Percentiles rank a stretch among this genome's conserved stretches.
phyloP scores from a whole-genome alignment of 2,888 invertebrate species.

The Leptinotarsa tumamoca region DNA sequence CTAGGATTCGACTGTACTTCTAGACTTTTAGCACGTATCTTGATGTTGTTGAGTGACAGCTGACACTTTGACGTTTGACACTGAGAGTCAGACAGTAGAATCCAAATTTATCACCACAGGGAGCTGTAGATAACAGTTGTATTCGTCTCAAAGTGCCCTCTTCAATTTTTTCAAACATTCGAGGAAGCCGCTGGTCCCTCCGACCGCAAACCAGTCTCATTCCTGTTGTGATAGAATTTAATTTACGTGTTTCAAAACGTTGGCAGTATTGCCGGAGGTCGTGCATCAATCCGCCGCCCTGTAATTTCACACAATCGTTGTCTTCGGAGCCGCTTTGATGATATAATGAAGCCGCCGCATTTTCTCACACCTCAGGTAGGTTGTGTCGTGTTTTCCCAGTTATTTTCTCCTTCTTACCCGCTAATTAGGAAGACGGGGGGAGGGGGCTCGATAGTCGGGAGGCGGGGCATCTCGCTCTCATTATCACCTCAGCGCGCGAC shows the following conservation, averaged over 20 bases:
- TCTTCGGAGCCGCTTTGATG: conserved; percentile 67
- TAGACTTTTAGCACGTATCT: too few relatives aligned
- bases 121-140: too few relatives aligned
- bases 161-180: background rate
- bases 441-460: conserved; percentile 45
- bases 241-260: conserved; percentile 64
- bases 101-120: too few relatives aligned
- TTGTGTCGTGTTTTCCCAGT: conserved; percentile 63
- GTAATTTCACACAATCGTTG: conserved; percentile 68
- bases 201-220: conserved; percentile 27
- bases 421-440: conserved; percentile 33
- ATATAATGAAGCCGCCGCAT: conserved; percentile 67
- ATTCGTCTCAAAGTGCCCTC: too few relatives aligned
- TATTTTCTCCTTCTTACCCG: conserved; percentile 62
- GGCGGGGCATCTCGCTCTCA: conserved; percentile 56
- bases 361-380: conserved; percentile 67
- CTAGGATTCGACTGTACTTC: too few relatives aligned
- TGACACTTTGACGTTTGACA: too few relatives aligned
- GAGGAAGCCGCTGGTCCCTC: background rate
- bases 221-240: conserved; percentile 63
- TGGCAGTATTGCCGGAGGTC: conserved; percentile 55
- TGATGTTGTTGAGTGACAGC: too few relatives aligned
- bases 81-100: too few relatives aligned
- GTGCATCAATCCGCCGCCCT: conserved; percentile 65
- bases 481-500: conserved; percentile 50